Evolutionary conservation across 2,113 vertebrate species (phyloP), one percentile per base, ranked within the genome.

Genomic region (Galemys pyrenaicus): DNA sequence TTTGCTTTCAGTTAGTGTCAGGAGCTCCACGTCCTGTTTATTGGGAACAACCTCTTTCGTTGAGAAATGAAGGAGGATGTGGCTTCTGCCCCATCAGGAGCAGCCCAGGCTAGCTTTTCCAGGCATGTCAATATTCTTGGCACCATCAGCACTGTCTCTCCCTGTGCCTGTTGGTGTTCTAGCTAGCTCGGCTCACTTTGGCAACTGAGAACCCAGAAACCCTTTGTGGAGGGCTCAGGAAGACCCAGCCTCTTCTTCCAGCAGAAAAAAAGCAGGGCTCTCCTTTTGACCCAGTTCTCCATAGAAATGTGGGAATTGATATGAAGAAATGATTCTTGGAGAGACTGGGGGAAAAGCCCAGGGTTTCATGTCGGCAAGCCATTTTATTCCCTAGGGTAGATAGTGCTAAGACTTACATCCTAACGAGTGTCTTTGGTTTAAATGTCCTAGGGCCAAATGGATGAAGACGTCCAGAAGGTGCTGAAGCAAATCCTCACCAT

Each of bases 391-490:
- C 10, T 37, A 11, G 12, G 35, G 20, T 15, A 87, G 22, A 17
- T 30, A 35, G 15, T 32, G 17, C 56, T n/a, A 13, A 32, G 54
- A 44, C 46, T 19, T 44, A 12, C 58, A n/a, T 62, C 78, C 87
- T 93, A 49, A 81, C 49, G 35, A n/a, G 26, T 89, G 46, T 79
- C 60, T 96, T 87, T 54, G 65, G 28, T 92, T 67, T 92, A 77
- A 30, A 88, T 83, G 89, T 60, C 96, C 39, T 97, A 99, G 99
- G 99, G 99, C 97, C 99, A 99, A 95, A 99, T 99, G 99, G 99
- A 99, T 97, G 99, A 99, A 98, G 99, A 99, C 58, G 99, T 99
- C 67, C 99, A 99, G 97, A 99, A 99, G 97, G 99, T 99, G 85
- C 98, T 99, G 96, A 99, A 99, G 96, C 99, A 99, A 96, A 99